Conservation (phyloP, 2,888 invertebrate genomes). For the Dolichopus griseipennis region DNA sequence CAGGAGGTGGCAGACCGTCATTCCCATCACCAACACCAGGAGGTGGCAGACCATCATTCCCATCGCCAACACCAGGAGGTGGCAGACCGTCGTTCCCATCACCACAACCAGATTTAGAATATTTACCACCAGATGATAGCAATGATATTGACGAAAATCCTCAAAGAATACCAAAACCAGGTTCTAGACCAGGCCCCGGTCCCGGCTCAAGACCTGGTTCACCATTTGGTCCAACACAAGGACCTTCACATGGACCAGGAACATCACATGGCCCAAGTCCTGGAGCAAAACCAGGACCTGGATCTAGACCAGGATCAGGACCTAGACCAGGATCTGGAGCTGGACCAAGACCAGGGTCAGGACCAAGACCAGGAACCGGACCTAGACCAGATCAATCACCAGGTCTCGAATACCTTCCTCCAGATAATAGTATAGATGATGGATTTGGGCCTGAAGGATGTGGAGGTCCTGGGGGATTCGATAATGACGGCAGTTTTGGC, state of each 20-base stretch:
- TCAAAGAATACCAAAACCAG: slow-evolving; percentile 22
- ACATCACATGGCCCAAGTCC: not conserved
- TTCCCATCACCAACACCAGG: slow-evolving; percentile 18
- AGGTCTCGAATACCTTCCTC: not conserved
- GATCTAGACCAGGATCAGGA: slow-evolving; percentile 8
- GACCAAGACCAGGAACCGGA: not conserved
- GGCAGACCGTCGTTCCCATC: slow-evolving; percentile 7
- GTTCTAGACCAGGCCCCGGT: slow-evolving; percentile 14
- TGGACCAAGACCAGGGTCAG: slow-evolving; percentile 9
- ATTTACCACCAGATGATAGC: slow-evolving; percentile 4
- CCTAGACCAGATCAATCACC: not conserved
- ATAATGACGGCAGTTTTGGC: too few relatives aligned
- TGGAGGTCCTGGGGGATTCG: slow-evolving; percentile 2
- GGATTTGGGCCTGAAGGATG: not conserved
- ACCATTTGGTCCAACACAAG: not conserved
- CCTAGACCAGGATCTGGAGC: slow-evolving; percentile 10
- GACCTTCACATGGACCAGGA: not conserved
- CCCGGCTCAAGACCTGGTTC: not conserved
- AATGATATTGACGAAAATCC: slow-evolving; percentile 16
- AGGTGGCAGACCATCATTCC: slow-evolving; percentile 13
- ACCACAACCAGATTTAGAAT: not conserved
- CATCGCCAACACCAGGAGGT: slow-evolving; percentile 19
- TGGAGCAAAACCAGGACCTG: not conserved
- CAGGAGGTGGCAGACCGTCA: slow-evolving; percentile 18
- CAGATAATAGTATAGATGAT: not conserved